Base-by-base conservation (phyloP, 2,888 invertebrate species). In the Drosophila flavopinicola region DNA sequence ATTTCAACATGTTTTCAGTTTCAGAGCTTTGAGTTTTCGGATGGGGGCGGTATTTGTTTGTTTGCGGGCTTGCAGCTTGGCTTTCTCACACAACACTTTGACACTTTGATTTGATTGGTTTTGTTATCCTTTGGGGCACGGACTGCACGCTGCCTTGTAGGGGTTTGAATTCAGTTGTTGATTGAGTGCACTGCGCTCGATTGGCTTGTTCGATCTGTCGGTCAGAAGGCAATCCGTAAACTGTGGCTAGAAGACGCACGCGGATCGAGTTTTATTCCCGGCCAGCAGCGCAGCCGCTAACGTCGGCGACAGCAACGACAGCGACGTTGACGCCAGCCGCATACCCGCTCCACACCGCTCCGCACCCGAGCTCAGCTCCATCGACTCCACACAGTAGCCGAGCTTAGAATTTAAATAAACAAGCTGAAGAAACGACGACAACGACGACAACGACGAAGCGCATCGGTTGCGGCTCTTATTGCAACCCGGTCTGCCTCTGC, bases 1-100 rank as follows among this genome's bases (percentile, higher is more conserved):
- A 89, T 91, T 92, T 93, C 91, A 93, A 93, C 91, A 91, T 91
- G 66, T 52, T 75, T 71, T n/a, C n/a, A n/a, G n/a, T n/a, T n/a
- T n/a, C n/a, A n/a, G n/a, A n/a, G n/a, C n/a, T 29, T 38, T 15
- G 20, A 15, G 13, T 6, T 59, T 32, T 25, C 37, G 27, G 25
- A n/a, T n/a, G 38, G 15, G 15, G 10, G 29, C 41, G 45, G 42
- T 17, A 10, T 15, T 5, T 17, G 13, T 33, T 33, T 33, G 33
- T 15, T 15, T 3, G 20, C n/a, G n/a, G n/a, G n/a, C n/a, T n/a
- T n/a, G n/a, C n/a, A n/a, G n/a, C n/a, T n/a, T n/a, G n/a, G 9
- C 27, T 47, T 24, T 47, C 24, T 25, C 39, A 54, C 65, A 66
- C 60, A 65, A 54, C 84, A 84, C 80, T 72, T 72, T 65, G 56